phyloP scores from a whole-genome alignment of 2,113 vertebrate species.

The Guaruba guarouba region DNA sequence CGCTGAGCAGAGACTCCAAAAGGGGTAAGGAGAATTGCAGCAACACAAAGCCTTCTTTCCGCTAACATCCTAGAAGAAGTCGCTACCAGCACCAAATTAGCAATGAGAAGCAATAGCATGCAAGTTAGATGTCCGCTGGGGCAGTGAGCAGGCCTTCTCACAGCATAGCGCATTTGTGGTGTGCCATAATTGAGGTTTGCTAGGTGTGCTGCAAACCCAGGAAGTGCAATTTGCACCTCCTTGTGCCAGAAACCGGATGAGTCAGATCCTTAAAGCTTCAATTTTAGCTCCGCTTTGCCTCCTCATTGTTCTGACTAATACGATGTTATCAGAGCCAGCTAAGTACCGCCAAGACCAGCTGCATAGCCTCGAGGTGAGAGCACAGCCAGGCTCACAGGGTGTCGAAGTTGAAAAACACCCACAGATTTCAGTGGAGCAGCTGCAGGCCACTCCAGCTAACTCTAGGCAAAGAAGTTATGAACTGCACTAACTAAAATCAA shows the following conservation, averaged over 20 bases:
- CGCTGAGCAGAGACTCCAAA: neutral
- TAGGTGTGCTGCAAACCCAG: neutral
- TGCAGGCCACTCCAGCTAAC: neutral
- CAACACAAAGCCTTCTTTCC: neutral
- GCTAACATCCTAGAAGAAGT: neutral
- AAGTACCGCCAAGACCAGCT: neutral
- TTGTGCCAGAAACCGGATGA: slow-evolving; percentile 9
- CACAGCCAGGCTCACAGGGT: neutral
- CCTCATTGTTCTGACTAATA: slow-evolving; percentile 55
- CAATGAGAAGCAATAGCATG: neutral
- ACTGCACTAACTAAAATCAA: neutral
- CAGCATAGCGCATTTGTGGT: neutral
- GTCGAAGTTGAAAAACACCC: neutral
- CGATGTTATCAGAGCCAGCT: neutral
- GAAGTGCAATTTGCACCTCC: slow-evolving; percentile 42
- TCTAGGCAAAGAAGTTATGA: neutral
- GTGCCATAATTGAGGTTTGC: neutral
- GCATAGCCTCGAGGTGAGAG: neutral
- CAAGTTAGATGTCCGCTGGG: neutral
- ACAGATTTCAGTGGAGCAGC: neutral
- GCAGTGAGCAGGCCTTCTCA: neutral
- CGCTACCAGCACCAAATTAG: neutral
- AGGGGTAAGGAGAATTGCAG: neutral
- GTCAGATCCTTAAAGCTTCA: slow-evolving; percentile 43
- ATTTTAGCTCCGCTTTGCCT: slow-evolving; percentile 33